Percentiles rank a stretch among this genome's conserved stretches.
phyloP scores from a whole-genome alignment of 2,888 invertebrate species.

The Ectemnius lituratus region DNA sequence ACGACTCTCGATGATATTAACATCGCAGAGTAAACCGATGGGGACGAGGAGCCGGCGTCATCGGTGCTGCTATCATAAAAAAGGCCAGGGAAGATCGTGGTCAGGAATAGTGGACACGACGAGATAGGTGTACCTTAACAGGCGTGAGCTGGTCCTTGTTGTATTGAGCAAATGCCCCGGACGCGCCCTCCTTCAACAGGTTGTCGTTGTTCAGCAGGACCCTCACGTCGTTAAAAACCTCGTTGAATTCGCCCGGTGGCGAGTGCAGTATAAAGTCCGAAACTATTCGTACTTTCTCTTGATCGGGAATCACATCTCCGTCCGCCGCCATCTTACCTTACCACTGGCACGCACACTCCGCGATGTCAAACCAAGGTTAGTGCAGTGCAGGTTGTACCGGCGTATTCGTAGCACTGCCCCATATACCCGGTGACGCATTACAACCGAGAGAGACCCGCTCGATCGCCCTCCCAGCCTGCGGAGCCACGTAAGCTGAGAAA shows the following conservation, averaged over 20 bases:
- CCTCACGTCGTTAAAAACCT: conserved; percentile 98
- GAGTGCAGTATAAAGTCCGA: conserved; percentile 99
- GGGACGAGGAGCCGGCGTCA: conserved; percentile 20
- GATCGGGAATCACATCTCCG: conserved; percentile 91
- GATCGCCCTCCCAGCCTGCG: conserved; percentile 18
- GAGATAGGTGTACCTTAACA: conserved; percentile 81
- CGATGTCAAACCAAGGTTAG: conserved; percentile 74
- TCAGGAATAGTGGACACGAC: conserved; percentile 36
- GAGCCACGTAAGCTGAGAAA: neutral
- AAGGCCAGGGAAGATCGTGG: conserved; percentile 46
- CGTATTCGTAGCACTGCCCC: conserved; percentile 54
- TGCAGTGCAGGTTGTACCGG: conserved; percentile 62
- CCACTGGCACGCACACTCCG: conserved; percentile 70
- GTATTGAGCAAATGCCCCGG: conserved; percentile 98
- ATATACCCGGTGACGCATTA: conserved; percentile 61
- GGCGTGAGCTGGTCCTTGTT: conserved; percentile 99
- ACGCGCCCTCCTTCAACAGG: conserved; percentile 96
- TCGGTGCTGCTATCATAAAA: conserved; percentile 52
- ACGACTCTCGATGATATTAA: conserved; percentile 22
- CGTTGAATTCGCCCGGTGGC: conserved; percentile 99
- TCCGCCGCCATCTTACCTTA: conserved; percentile 89
- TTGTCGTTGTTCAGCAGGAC: conserved; percentile 96
- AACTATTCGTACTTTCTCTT: conserved; percentile 96
- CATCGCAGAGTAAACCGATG: conserved; percentile 14
- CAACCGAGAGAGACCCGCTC: conserved; percentile 34